Evolutionary conservation across 2,888 invertebrate genomes (phyloP), one percentile per base, ranked within the genome.

Genomic region (Alsophila aescularia): DNA sequence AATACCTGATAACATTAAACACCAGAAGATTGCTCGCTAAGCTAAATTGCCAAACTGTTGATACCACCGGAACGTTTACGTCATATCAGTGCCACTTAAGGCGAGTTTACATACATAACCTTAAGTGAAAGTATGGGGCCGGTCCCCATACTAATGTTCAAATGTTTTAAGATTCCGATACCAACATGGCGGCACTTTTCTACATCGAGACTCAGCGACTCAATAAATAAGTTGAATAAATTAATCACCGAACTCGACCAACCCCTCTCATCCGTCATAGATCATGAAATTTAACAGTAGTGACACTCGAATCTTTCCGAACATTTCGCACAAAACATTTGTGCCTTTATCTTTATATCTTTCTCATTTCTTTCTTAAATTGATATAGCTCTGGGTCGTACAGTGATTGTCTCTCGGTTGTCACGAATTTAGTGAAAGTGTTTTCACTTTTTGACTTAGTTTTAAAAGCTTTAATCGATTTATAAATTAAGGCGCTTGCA

Each of bases 51-150:
- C 57, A 57, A 60, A 56, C 53, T 47, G 16, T 41, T 57, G 54
- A 56, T 60, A 66, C 61, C 59, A 60, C 55, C 54, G 75, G 67
- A 66, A 70, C 66, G 69, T 75, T 87, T 86, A 85, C 85, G 87
- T 90, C 85, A 90, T 85, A 87, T 84, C 83, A 85, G 84, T 83
- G 79, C 81, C 79, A 81, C 81, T 85, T 83, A 80, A 76, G 75
- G 75, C 75, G 75, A 81, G 85, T 89, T 89, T 88, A 85, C 83
- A 87, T 80, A 90, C 88, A 87, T 88, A 90, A 90, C 87, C 81
- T 83, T 77, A 79, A 90, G 90, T 90, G 90, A 91, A 91, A 91
- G 90, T 91, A 80, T 69, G 81, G 73, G 66, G 69, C 85, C 75
- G 75, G 83, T 81, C 75, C 79, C 77, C 89, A 90, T 90, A 90